Percentiles rank a stretch among this genome's conserved stretches.
phyloP scores from a whole-genome alignment of 2,797 vertebrate species.

The Siniperca obscura region DNA sequence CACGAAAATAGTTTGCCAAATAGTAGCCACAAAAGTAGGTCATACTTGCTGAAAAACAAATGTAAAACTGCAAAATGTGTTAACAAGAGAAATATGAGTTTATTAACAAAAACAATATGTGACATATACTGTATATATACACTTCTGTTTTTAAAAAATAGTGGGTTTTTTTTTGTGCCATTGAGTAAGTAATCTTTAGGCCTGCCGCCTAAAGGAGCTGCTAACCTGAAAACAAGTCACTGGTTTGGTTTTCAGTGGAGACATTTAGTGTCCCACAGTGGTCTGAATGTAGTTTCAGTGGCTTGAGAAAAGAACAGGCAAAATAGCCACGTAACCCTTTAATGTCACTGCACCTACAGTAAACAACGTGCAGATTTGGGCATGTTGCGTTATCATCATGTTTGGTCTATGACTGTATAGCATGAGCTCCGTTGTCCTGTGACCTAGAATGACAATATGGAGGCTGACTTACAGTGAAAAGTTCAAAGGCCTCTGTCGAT shows the following conservation, averaged over 20 bases:
- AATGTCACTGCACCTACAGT: background rate
- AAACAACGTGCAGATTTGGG: background rate
- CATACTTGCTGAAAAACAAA: background rate
- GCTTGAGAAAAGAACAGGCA: constrained; percentile 4
- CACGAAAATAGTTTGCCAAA: background rate
- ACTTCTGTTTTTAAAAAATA: background rate
- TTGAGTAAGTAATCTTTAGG: background rate
- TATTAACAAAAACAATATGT: background rate
- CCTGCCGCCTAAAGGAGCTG: too few species aligned
- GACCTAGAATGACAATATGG: constrained; percentile 37
- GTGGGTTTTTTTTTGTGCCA: background rate
- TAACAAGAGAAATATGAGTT: background rate
- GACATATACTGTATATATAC: background rate
- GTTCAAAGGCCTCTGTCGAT: constrained; percentile 50
- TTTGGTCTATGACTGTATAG: background rate
- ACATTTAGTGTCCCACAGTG: background rate
- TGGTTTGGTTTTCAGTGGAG: background rate
- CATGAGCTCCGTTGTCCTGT: background rate
- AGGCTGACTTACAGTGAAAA: constrained; percentile 11
- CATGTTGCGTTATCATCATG: background rate
- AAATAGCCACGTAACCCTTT: background rate
- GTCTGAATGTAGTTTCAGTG: constrained; percentile 22
- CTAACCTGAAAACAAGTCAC: background rate
- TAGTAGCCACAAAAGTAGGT: background rate
- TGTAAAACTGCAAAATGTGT: background rate